phyloP scores from a whole-genome alignment of 2,797 vertebrate genomes.

The Peromyscus melanophrys region DNA sequence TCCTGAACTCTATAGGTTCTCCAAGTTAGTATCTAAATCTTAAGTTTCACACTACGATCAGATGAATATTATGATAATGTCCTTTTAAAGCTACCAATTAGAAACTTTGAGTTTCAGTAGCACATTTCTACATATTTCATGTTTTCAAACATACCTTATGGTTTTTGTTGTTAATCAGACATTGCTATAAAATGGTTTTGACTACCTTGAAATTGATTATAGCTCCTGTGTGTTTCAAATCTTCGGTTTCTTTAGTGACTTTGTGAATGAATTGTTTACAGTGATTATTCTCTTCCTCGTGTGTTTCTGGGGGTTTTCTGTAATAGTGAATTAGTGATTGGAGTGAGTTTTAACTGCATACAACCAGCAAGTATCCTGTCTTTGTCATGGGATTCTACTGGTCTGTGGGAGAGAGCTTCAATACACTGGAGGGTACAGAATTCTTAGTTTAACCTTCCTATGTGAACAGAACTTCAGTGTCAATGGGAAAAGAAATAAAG shows the following conservation, averaged over 20 bases:
- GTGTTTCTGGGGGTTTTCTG: not conserved
- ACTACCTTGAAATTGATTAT: not conserved
- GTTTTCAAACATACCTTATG: not conserved
- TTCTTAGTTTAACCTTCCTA: not conserved
- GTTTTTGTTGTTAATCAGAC: not conserved
- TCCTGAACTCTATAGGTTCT: not conserved
- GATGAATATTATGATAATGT: not conserved
- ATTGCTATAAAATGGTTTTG: not conserved
- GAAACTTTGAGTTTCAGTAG: not conserved
- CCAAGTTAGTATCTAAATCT: not conserved
- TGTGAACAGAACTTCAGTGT: not conserved
- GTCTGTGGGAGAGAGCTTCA: not conserved
- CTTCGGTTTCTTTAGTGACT: not conserved
- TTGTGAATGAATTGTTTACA: not conserved
- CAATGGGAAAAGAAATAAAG: not conserved
- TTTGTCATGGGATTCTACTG: not conserved
- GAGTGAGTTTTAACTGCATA: not conserved
- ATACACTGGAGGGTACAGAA: not conserved
- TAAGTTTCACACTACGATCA: not conserved
- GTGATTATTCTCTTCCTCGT: not conserved
- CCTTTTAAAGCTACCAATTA: not conserved
- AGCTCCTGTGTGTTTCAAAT: not conserved
- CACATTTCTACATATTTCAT: not conserved
- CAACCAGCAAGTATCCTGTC: not conserved
- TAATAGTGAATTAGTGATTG: not conserved